Percentiles rank a stretch among this genome's conserved stretches.
phyloP scores from a whole-genome alignment of 2,888 invertebrate genomes.

The Ecdyonurus torrentis region DNA sequence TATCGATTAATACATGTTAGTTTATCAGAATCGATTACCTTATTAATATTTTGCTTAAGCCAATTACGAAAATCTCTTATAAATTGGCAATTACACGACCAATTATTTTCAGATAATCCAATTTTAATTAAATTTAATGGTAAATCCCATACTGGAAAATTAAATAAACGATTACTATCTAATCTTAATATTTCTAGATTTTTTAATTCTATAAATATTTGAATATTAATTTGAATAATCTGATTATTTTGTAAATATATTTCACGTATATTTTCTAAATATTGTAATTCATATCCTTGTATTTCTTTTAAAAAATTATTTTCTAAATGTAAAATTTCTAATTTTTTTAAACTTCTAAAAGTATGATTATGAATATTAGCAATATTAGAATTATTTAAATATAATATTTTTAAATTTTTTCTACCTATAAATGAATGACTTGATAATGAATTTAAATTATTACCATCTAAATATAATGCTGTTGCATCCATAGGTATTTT shows the following conservation, averaged over 20 bases:
- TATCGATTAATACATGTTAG: slow-evolving; percentile 52
- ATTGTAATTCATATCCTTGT: slow-evolving; percentile 65
- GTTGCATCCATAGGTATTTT: slow-evolving; percentile 92
- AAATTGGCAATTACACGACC: slow-evolving; percentile 83
- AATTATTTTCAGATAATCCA: slow-evolving; percentile 65
- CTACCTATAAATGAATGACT: slow-evolving; percentile 84
- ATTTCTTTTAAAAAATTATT: slow-evolving; percentile 67
- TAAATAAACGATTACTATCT: slow-evolving; percentile 65
- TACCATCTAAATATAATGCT: slow-evolving; percentile 84
- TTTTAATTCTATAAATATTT: slow-evolving; percentile 63
- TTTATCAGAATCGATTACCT: slow-evolving; percentile 60
- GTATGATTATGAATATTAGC: slow-evolving; percentile 74
- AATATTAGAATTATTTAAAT: slow-evolving; percentile 76
- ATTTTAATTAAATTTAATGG: slow-evolving; percentile 72
- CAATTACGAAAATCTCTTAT: slow-evolving; percentile 62
- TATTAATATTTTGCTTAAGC: slow-evolving; percentile 59
- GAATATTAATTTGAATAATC: slow-evolving; percentile 65
- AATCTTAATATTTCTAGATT: slow-evolving; percentile 69
- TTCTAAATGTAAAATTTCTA: slow-evolving; percentile 69
- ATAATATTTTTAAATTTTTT: slow-evolving; percentile 73
- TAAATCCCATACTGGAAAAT: slow-evolving; percentile 76
- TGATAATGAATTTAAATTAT: slow-evolving; percentile 69
- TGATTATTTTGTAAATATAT: slow-evolving; percentile 75
- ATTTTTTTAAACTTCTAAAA: slow-evolving; percentile 68
- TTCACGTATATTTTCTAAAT: slow-evolving; percentile 65